Evolutionary conservation across 2,888 invertebrate species (phyloP), one percentile per base, ranked within the genome.

Genomic region (Cerastis rubricosa): DNA sequence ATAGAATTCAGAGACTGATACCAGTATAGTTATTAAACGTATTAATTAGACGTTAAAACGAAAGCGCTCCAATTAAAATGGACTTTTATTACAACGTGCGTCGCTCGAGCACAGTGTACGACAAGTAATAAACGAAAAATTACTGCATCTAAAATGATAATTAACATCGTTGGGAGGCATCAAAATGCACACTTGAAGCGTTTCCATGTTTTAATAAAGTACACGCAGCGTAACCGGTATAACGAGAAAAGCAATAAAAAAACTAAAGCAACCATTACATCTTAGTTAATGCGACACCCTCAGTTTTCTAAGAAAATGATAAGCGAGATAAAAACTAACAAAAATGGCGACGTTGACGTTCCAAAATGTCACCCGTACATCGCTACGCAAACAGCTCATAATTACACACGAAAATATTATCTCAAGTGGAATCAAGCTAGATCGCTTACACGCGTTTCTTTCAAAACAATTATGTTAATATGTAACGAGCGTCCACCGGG

Each of bases 391-490:
- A 96, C 95, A 94, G 87, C 89, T 91, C 93, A 93, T 95, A 95
- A 94, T 95, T 94, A 91, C 93, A 85, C 67, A 78, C 83, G 82
- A 84, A 90, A 92, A 91, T 65, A 75, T 79, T 94, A 96, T 96
- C 95, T 95, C 93, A 91, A 94, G 93, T 92, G 91, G 93, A 90
- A 96, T 96, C 95, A 92, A 88, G 91, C 90, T 93, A 94, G 93
- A 93, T 92, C 91, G 93, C 92, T 92, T 92, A 91, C 91, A 93
- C 89, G 91, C 90, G 91, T 94, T 96, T 95, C 95, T 96, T 96
- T 94, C 92, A 91, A 94, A 95, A 94, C 93, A 94, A 96, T 96
- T 95, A 95, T 94, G 94, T 92, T 94, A 94, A 96, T 95, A 90
- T 91, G 90, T 89, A 89, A 90, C 83, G 73, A 81, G 84, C 84